Evolutionary conservation across 2,888 invertebrate genomes (phyloP), one percentile per base, ranked within the genome.

Genomic region (Bunonema sp.): DNA sequence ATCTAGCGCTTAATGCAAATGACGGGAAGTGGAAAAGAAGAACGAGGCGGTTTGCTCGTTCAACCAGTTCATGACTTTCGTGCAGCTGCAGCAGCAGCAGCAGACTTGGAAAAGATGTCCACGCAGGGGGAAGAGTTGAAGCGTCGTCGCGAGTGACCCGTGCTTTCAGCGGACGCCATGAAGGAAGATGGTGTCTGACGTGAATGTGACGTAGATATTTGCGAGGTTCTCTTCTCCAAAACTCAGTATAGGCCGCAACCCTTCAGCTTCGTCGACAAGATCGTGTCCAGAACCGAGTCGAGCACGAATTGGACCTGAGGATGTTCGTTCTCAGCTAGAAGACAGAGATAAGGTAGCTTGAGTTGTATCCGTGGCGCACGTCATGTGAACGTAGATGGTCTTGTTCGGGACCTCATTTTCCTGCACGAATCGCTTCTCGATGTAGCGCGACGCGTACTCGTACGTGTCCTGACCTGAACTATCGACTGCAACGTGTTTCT

Each of bases 181-280:
- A n/a, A n/a, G n/a, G n/a, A n/a, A n/a, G n/a, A n/a, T n/a, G n/a
- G n/a, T n/a, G n/a, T n/a, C n/a, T n/a, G n/a, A n/a, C n/a, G n/a
- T n/a, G n/a, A n/a, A n/a, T n/a, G n/a, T n/a, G n/a, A n/a, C n/a
- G n/a, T n/a, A n/a, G n/a, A n/a, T n/a, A n/a, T n/a, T n/a, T n/a
- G n/a, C n/a, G n/a, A n/a, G n/a, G n/a, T n/a, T n/a, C n/a, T n/a
- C n/a, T n/a, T n/a, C n/a, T n/a, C n/a, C n/a, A 19, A 19, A 28
- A 47, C 46, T 57, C 42, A 63, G 36, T 60, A 65, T 21, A 65
- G 47, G 15, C 65, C 65, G 39, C 65, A 65, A 32, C 65, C 65
- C 41, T 65, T 65, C 18, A 65, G 46, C 39, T 65, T 65, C 19
- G 59, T 49, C 7, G 61, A 61, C n/a, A 65, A 49, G 31, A 65